Conservation (phyloP, 35 echinoderm and acorn worm genomes). For the Heliocidaris tuberculata region DNA sequence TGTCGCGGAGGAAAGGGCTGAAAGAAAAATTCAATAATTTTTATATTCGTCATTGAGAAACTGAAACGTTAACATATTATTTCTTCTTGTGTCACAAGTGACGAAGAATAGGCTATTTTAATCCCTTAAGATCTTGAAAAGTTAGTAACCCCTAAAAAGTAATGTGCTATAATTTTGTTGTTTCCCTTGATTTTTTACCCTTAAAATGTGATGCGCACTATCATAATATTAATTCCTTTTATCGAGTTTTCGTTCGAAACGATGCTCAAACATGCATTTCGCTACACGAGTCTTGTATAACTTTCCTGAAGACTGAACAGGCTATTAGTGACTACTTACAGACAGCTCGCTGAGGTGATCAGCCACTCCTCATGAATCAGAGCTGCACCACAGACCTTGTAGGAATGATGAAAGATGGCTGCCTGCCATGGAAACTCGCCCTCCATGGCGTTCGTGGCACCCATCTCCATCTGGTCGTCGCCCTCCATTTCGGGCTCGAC, state of each 20-base stretch:
- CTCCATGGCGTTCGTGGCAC: not conserved
- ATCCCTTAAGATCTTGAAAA: too few relatives aligned
- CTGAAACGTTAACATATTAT: not conserved
- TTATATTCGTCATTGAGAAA: not conserved
- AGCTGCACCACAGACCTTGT: conserved; percentile 30
- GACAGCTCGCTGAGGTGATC: conserved; percentile 15
- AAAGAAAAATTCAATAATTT: not conserved
- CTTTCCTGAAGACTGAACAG: too few relatives aligned
- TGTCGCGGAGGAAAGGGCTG: not conserved
- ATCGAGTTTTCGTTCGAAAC: too few relatives aligned
- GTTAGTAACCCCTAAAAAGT: too few relatives aligned
- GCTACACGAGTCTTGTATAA: too few relatives aligned
- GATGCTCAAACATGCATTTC: too few relatives aligned
- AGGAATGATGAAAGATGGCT: not conserved
- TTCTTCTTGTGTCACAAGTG: too few relatives aligned
- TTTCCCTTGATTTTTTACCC: too few relatives aligned
- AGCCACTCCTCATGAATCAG: conserved; percentile 31
- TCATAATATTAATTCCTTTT: too few relatives aligned
- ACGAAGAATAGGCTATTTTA: too few relatives aligned
- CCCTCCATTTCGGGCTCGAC: not conserved
- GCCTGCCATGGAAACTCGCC: conserved; percentile 46
- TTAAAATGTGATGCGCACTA: too few relatives aligned
- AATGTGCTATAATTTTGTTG: too few relatives aligned
- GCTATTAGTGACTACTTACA: conserved; percentile 15
- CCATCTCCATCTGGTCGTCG: not conserved